Percentiles rank a stretch among this genome's conserved stretches.
Conservation (phyloP, 37 sponge, comb jelly and placozoan genomes). For the Tethya wilhelma region DNA sequence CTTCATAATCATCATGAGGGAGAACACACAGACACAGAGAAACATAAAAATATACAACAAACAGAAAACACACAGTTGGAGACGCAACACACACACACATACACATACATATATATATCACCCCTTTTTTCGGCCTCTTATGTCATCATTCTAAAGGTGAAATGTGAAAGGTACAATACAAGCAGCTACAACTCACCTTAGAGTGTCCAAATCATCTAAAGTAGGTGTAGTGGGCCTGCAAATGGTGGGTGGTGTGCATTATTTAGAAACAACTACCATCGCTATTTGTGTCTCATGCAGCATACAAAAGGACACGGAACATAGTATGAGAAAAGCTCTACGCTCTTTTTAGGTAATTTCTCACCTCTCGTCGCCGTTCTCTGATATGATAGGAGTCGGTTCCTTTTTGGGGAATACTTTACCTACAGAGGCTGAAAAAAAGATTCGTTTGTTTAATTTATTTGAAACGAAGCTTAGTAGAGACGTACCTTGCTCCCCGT, state of each 20-base stretch:
- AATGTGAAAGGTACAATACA: not conserved
- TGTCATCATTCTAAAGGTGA: slow-evolving; percentile 16
- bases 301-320: not conserved
- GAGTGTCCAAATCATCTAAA: slow-evolving; percentile 44
- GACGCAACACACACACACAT: slow-evolving; percentile 34
- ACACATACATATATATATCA: slow-evolving; percentile 31
- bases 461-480: too few relatives aligned
- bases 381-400: not conserved
- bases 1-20: slow-evolving; percentile 28
- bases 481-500: slow-evolving; percentile 49
- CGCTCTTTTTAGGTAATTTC: not conserved
- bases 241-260: too few relatives aligned
- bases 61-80: slow-evolving; percentile 10
- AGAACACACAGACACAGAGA: too few relatives aligned
- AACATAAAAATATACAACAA: not conserved
- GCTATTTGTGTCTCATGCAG: too few relatives aligned
- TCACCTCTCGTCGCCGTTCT: not conserved
- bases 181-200: slow-evolving; percentile 20
- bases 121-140: slow-evolving; percentile 17
- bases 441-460: too few relatives aligned
- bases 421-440: too few relatives aligned
- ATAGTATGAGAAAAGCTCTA: not conserved
- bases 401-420: too few relatives aligned
- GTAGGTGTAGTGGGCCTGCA: slow-evolving; percentile 49
- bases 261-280: too few relatives aligned